Conservation (phyloP, 2,888 invertebrate genomes). For the Agonopterix arenella region DNA sequence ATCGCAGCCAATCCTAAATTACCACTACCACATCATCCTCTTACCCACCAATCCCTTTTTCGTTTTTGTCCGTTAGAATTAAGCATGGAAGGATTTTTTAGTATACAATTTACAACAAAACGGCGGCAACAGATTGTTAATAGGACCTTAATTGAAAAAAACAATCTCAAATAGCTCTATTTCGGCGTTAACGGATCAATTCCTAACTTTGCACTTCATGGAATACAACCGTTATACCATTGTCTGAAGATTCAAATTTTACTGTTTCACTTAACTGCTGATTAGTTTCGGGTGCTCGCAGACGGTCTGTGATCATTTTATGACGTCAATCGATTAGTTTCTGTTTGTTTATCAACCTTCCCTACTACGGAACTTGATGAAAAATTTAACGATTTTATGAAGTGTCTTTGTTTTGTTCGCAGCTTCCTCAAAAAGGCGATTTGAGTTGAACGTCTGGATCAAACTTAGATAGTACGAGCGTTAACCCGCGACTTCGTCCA, state of each 20-base stretch:
- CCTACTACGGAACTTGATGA: too few relatives aligned
- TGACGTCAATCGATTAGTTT: slow-evolving; percentile 23
- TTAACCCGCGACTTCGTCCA: too few relatives aligned
- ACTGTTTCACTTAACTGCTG: not conserved
- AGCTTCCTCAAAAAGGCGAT: too few relatives aligned
- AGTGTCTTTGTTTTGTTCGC: too few relatives aligned
- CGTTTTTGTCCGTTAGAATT: too few relatives aligned
- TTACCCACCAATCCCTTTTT: too few relatives aligned
- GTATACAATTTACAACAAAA: not conserved
- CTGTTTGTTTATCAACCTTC: slow-evolving; percentile 13
- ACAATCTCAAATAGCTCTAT: not conserved
- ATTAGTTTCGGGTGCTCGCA: not conserved
- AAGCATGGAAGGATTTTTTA: too few relatives aligned
- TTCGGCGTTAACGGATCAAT: slow-evolving; percentile 1
- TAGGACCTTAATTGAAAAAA: slow-evolving; percentile 18
- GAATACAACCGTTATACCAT: not conserved
- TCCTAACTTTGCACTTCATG: not conserved
- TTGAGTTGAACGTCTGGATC: too few relatives aligned
- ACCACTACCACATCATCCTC: too few relatives aligned
- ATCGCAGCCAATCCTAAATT: too few relatives aligned
- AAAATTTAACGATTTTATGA: too few relatives aligned
- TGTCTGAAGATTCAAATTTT: not conserved
- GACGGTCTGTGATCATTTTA: slow-evolving; percentile 12
- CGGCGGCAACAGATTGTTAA: slow-evolving; percentile 15
- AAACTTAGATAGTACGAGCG: too few relatives aligned